Evolutionary conservation across 2,113 vertebrate species (phyloP).

Genomic region (Burhinus bistriatus): DNA sequence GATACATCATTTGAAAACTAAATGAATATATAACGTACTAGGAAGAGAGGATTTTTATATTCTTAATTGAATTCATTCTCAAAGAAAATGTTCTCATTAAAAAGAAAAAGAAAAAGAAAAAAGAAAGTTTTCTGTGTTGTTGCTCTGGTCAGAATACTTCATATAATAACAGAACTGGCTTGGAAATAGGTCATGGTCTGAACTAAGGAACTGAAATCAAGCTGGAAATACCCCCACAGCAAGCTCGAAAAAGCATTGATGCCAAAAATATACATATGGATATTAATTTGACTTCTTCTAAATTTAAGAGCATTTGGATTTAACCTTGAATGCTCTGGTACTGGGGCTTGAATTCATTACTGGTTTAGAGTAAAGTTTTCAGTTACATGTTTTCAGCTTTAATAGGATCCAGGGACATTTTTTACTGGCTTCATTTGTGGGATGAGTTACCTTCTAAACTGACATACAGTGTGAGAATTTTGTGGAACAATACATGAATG

Average conservation of each 20-base stretch:
- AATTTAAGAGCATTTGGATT: neutral
- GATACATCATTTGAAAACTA: neutral
- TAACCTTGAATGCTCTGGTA: neutral
- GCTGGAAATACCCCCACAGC: neutral
- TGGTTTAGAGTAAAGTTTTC: neutral
- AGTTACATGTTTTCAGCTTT: neutral
- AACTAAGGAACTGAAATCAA: neutral
- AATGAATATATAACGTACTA: neutral
- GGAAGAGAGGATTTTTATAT: neutral
- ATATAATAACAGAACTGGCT: neutral
- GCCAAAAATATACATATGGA: neutral
- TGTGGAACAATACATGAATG: neutral
- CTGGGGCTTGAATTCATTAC: neutral
- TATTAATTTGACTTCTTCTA: neutral
- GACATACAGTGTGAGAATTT: neutral
- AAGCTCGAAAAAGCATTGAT: neutral
- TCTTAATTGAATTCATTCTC: neutral
- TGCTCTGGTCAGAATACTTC: neutral
- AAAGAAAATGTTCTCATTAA: neutral
- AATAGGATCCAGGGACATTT: neutral
- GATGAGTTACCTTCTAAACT: neutral
- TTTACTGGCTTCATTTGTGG: neutral
- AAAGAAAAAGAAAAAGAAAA: neutral
- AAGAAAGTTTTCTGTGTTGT: neutral
- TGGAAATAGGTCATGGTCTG: neutral